Percentiles rank a stretch among this genome's conserved stretches.
Evolutionary conservation across 2,113 vertebrate species (phyloP).

Genomic region (Pangasianodon hypophthalmus): DNA sequence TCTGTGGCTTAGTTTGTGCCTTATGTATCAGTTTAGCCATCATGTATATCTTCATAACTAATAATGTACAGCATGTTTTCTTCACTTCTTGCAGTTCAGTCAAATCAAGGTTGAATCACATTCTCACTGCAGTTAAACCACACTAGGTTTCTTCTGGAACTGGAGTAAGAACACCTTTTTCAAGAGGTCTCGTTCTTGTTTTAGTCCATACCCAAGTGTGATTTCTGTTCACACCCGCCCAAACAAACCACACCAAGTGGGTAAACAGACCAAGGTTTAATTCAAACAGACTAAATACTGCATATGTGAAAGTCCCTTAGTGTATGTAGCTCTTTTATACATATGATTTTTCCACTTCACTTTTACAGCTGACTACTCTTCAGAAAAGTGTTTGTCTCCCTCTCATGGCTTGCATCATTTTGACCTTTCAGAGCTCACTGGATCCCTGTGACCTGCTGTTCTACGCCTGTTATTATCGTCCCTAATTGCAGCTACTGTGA

Average conservation of each 20-base stretch:
- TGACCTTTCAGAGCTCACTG: constrained; percentile 61
- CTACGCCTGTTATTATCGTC: constrained; percentile 57
- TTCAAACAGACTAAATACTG: too few species aligned
- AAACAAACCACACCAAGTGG: neutral
- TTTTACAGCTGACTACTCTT: constrained; percentile 20
- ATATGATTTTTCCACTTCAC: neutral
- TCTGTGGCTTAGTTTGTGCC: too few species aligned
- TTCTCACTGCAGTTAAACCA: neutral
- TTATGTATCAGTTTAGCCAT: neutral
- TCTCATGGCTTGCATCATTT: constrained; percentile 51
- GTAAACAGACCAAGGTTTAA: neutral
- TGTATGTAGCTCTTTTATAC: neutral
- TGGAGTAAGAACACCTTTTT: neutral
- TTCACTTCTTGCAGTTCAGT: neutral
- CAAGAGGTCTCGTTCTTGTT: neutral
- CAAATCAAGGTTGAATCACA: neutral
- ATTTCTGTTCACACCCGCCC: too few species aligned
- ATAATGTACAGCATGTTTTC: neutral
- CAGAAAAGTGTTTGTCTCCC: constrained; percentile 38
- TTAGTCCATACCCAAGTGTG: neutral
- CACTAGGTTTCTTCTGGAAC: neutral
- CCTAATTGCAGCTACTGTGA: constrained; percentile 71
- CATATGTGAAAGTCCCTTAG: neutral
- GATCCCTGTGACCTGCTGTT: constrained; percentile 52
- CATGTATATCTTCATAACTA: neutral